Evolutionary conservation across 2,797 vertebrate genomes (phyloP).

Genomic region (Sebastes melanostomus): DNA sequence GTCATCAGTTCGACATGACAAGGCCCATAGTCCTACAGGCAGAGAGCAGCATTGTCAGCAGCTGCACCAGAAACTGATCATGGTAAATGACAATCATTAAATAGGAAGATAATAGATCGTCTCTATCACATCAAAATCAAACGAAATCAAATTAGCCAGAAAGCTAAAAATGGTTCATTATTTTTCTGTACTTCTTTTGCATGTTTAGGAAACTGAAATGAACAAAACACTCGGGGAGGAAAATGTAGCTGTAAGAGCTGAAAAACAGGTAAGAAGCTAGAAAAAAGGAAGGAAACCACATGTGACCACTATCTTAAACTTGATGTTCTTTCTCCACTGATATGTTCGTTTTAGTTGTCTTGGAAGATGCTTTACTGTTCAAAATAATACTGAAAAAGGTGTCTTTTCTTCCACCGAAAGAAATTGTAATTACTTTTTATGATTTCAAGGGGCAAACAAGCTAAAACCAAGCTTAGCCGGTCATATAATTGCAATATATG

Average conservation of each 20-base stretch:
- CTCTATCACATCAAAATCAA: background rate
- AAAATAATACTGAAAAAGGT: background rate
- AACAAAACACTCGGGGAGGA: conserved; percentile 86
- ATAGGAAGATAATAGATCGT: background rate
- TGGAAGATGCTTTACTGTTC: no score
- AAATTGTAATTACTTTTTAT: background rate
- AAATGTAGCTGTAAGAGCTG: conserved; percentile 78
- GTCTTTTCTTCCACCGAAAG: background rate
- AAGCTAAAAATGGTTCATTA: background rate
- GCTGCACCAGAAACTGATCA: conserved; percentile 84
- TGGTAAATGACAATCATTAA: conserved; percentile 66
- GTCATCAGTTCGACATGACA: conserved; percentile 77
- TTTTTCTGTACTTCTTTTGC: background rate
- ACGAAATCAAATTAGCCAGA: background rate
- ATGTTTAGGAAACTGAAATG: conserved; percentile 86
- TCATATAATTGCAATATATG: background rate
- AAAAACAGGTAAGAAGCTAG: conserved; percentile 85
- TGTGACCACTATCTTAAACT: background rate
- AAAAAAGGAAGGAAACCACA: background rate
- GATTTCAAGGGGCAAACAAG: background rate
- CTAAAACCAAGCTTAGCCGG: background rate
- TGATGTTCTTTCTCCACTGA: background rate
- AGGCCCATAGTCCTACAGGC: conserved; percentile 74
- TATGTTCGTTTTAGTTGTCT: no score
- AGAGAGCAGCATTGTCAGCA: conserved; percentile 87